Percentiles rank a stretch among this genome's conserved stretches.
Conservation (phyloP, 2,113 vertebrate genomes). For the Cyprinodon brontotheroides region DNA sequence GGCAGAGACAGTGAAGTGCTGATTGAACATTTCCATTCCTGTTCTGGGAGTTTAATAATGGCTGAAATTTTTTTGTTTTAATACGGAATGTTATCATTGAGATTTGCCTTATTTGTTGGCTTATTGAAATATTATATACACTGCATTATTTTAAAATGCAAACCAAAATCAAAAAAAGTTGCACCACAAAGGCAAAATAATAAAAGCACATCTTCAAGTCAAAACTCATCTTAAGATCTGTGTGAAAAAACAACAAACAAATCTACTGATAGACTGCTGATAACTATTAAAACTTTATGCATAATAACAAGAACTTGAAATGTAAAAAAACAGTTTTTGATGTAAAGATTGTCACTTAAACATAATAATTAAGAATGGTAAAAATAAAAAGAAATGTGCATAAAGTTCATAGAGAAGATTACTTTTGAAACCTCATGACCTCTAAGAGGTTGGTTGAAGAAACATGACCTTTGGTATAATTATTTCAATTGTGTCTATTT, state of each 20-base stretch:
- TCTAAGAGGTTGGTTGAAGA: background rate
- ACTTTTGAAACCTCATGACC: background rate
- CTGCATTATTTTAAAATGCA: too few relatives aligned
- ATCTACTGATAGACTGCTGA: background rate
- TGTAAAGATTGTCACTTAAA: background rate
- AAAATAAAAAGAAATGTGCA: background rate
- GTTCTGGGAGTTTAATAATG: background rate
- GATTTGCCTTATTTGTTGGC: background rate
- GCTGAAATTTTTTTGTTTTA: background rate
- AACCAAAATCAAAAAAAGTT: background rate
- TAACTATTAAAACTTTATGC: background rate
- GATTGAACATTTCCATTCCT: conserved; percentile 35
- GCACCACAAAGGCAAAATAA: background rate
- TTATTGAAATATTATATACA: too few relatives aligned
- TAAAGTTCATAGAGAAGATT: background rate
- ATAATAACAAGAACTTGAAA: background rate
- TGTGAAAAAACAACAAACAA: background rate
- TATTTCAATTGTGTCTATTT: too few relatives aligned
- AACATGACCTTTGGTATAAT: background rate
- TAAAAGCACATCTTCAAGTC: background rate
- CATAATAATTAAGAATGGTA: background rate
- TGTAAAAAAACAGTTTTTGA: background rate
- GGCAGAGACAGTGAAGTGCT: conserved; percentile 15
- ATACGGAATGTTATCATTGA: background rate
- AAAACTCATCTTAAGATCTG: background rate